Percentiles rank a stretch among this genome's conserved stretches.
phyloP scores from a whole-genome alignment of 1,140 invertebrate genomes.

The Lycorma delicatula region DNA sequence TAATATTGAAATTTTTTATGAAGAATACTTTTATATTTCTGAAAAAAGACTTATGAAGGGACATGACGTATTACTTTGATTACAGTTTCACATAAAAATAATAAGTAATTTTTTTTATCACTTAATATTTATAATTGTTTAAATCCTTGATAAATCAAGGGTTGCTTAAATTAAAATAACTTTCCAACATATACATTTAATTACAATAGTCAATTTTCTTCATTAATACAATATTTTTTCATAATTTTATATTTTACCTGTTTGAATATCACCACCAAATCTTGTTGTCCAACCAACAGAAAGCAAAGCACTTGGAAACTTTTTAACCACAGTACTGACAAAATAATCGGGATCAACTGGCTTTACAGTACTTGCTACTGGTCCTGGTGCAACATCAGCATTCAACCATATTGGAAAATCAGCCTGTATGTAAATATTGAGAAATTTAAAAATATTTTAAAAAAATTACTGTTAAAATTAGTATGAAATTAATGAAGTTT shows the following conservation, averaged over 20 bases:
- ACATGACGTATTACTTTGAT: too few species aligned
- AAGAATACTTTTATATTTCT: too few species aligned
- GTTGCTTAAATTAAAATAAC: too few species aligned
- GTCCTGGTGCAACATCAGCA: slow-evolving; percentile 76
- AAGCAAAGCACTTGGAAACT: slow-evolving; percentile 56
- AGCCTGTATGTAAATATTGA: slow-evolving; percentile 41
- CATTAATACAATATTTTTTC: background rate
- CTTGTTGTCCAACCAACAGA: slow-evolving; percentile 75
- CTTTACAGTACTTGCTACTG: slow-evolving; percentile 48
- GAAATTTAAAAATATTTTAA: background rate
- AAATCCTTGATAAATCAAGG: too few species aligned
- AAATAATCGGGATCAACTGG: slow-evolving; percentile 63
- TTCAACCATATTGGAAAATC: slow-evolving; percentile 77
- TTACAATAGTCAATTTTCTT: too few species aligned
- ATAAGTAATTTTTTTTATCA: background rate
- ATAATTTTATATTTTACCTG: background rate
- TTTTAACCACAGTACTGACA: slow-evolving; percentile 43
- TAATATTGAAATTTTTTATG: too few species aligned
- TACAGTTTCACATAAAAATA: too few species aligned
- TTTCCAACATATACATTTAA: too few species aligned
- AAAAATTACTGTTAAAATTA: too few species aligned
- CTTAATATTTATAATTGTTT: too few species aligned
- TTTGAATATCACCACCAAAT: background rate
- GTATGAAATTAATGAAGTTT: too few species aligned
- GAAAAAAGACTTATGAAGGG: too few species aligned